Base-by-base conservation (phyloP, 2,888 invertebrate species). In the Trissonchulus latispiculum region DNA sequence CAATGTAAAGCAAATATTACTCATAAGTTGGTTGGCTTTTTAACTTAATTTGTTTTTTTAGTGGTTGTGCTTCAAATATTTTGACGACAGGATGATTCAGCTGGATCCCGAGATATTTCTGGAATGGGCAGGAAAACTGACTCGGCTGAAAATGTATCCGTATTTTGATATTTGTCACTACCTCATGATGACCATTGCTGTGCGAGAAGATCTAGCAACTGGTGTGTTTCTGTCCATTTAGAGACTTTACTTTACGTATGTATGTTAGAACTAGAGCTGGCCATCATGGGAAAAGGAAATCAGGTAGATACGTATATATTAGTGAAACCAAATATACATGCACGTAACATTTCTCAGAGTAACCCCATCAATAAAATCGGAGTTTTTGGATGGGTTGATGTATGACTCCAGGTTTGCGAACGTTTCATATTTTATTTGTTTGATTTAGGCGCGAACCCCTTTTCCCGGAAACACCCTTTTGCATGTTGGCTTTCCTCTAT, bases 81-180 rank as follows among this genome's bases (percentile, higher is more conserved):
- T 29, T 28, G 31, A 3, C 64, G 32, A 8, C 8, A 76, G 74
- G 66, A 70, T 75, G 61, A 29, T 74, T 36, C 75, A 74, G 62
- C 93, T 95, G 93, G 93, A 94, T 89, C 92, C 93, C 84, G 94
- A 94, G 87, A 90, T 93, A 77, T 95, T 96, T 87, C 88, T 97
- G 84, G 95, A 96, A 86, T 89, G 96, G 88, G 96, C 97, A 87
- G 95, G 95, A 87, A 93, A 94, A 89, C 93, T 99, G 87, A 93
- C 95, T 80, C 95, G 96, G 86, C 87, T 97, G 80, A 95, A 97
- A 88, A 97, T 99, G 96, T 99, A 91, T 84, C 99, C 99, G 73
- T 97, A 95, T 87, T 99, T 99, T 86, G 97, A 99, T 85, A 90
- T 96, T 81, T 96, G 96, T 79, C 95, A 99, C 87, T 94, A 93